Conservation (phyloP, 2,113 vertebrate species). For the Recurvirostra avosetta region DNA sequence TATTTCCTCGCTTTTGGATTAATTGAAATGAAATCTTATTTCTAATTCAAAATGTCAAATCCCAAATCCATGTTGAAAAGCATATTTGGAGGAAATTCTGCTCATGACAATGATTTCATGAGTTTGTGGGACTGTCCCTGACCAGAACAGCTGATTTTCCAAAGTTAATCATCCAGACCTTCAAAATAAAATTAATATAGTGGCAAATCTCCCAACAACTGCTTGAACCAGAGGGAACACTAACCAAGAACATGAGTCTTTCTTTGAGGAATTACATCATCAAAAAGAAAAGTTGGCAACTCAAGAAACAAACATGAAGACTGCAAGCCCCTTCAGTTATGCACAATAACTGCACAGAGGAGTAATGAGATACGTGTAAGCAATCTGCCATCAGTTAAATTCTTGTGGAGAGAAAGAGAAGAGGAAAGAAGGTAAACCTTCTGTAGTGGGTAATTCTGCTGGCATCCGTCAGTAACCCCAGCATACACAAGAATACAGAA, state of each 20-base stretch:
- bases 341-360: background rate
- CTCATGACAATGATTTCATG: background rate
- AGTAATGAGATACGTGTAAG: background rate
- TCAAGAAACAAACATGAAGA: background rate
- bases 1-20: background rate
- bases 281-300: background rate
- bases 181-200: background rate
- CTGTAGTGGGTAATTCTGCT: background rate
- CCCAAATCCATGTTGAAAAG: background rate
- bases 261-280: background rate
- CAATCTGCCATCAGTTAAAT: background rate
- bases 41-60: background rate
- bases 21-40: background rate
- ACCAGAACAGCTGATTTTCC: background rate
- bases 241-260: background rate
- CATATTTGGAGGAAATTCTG: background rate
- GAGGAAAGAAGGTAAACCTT: background rate
- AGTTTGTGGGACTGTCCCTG: background rate
- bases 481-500: background rate
- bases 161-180: background rate
- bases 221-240: background rate
- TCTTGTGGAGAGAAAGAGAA: background rate
- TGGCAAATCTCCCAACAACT: background rate
- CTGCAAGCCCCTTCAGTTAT: background rate
- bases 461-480: background rate